Evolutionary conservation across 2,888 invertebrate species (phyloP).

Genomic region (Cyclophora albipunctata): DNA sequence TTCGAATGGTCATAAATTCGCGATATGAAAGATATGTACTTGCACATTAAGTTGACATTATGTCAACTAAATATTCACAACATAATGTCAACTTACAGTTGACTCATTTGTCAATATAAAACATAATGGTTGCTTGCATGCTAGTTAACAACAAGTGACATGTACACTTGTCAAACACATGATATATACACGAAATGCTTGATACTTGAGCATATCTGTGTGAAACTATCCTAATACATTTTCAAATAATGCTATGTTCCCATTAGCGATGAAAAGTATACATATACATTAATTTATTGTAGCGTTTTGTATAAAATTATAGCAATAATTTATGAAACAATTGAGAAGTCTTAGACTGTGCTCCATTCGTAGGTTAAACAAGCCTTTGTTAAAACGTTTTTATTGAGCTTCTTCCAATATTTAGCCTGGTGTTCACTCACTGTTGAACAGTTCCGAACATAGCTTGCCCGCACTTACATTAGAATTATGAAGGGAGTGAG

Average conservation of each 20-base stretch:
- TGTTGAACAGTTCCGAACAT: neutral
- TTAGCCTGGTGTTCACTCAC: neutral
- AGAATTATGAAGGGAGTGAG: no score
- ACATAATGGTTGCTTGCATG: no score
- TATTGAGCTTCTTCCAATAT: neutral
- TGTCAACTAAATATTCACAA: no score
- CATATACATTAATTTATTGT: constrained; percentile 5
- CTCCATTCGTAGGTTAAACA: neutral
- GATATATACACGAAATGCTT: neutral
- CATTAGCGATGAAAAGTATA: neutral
- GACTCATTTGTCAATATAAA: no score
- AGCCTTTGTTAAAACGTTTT: neutral
- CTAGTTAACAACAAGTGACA: no score
- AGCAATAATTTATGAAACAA: constrained; percentile 7
- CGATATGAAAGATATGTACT: no score
- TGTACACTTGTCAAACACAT: no score
- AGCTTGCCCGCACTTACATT: no score
- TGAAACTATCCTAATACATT: neutral
- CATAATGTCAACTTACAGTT: no score
- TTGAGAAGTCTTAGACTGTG: constrained; percentile 7
- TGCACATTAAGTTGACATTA: no score
- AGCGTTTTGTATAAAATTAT: constrained; percentile 2
- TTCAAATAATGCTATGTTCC: neutral
- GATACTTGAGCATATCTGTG: neutral
- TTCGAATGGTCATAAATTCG: no score